These are phyloP conservation scores for Drosophila infuscata DNA, from an alignment of 2,888 invertebrate species.

Conservation along the genomic window DNA sequence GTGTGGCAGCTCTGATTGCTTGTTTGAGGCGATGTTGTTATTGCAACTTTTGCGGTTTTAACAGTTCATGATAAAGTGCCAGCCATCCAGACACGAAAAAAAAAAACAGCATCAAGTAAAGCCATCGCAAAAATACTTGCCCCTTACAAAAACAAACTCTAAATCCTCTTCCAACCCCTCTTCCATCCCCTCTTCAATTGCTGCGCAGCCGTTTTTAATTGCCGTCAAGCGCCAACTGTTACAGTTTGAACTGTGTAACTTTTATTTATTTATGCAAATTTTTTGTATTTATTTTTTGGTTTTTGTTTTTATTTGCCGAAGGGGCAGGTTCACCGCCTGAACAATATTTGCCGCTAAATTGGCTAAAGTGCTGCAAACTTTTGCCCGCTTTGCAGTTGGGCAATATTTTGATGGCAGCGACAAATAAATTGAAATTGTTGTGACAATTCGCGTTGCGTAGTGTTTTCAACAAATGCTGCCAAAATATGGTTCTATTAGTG, in stretches of 20 bases:
- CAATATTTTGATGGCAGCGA: constrained; percentile 52
- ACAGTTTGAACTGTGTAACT: constrained; percentile 63
- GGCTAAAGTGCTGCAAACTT: constrained; percentile 63
- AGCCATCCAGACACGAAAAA: constrained; percentile 57
- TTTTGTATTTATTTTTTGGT: constrained; percentile 22
- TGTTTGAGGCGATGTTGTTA: constrained; percentile 10
- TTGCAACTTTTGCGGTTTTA: constrained; percentile 65
- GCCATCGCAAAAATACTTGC: constrained; percentile 10
- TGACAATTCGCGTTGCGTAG: constrained; percentile 62
- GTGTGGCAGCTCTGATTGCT: not conserved
- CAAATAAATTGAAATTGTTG: constrained; percentile 70
- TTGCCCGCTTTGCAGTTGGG: constrained; percentile 29
- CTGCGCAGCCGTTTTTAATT: constrained; percentile 62
- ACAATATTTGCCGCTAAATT: constrained; percentile 72
- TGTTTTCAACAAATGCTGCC: constrained; percentile 34
- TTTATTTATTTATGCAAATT: constrained; percentile 80
- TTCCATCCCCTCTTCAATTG: not conserved
- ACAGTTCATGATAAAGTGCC: constrained; percentile 70
- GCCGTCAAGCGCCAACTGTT: constrained; percentile 75
- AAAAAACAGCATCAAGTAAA: constrained; percentile 42
- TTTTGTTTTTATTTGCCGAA: not conserved
- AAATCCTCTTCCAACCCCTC: constrained; percentile 14
- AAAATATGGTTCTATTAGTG: constrained; percentile 37
- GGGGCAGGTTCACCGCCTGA: not conserved
- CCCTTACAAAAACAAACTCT: constrained; percentile 24